Conservation (phyloP, 2,797 vertebrate species). For the Distichodus sexfasciatus region DNA sequence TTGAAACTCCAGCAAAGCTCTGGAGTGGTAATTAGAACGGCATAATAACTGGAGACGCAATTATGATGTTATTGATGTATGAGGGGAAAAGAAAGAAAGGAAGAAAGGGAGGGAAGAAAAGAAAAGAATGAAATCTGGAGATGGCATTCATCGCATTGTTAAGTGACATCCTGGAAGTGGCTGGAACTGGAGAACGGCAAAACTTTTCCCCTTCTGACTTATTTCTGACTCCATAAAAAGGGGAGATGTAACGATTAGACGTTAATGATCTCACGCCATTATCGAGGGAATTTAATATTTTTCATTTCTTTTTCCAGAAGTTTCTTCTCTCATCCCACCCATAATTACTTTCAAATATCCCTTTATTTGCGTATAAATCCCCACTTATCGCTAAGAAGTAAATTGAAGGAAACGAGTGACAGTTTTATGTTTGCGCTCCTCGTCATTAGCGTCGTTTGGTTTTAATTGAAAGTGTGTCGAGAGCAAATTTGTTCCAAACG, state of each 20-base stretch:
- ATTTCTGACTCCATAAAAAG: no score
- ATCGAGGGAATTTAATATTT: conserved; percentile 1
- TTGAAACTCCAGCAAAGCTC: conserved; percentile 45
- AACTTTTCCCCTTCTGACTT: no score
- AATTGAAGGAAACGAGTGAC: not conserved
- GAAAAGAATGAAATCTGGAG: not conserved
- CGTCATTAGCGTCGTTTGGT: not conserved
- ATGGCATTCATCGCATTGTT: conserved; percentile 19
- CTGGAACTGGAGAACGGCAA: not conserved
- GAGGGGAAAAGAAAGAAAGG: conserved; percentile 20
- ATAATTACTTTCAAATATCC: conserved; percentile 28
- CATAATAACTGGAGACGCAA: conserved; percentile 54
- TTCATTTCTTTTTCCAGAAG: not conserved
- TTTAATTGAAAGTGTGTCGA: no score
- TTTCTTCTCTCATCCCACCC: conserved; percentile 1
- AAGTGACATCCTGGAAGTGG: conserved; percentile 38
- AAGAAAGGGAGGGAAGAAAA: conserved; percentile 2
- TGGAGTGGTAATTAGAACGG: conserved; percentile 50
- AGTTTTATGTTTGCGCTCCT: not conserved
- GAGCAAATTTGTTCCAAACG: not conserved
- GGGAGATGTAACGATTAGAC: not conserved
- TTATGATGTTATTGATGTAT: conserved; percentile 56
- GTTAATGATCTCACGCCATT: not conserved
- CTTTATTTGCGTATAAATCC: conserved; percentile 21
- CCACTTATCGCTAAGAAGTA: not conserved